These are phyloP conservation scores for Atta cephalotes DNA, from an alignment of 1,140 invertebrate genomes.

Conservation along the genomic window DNA sequence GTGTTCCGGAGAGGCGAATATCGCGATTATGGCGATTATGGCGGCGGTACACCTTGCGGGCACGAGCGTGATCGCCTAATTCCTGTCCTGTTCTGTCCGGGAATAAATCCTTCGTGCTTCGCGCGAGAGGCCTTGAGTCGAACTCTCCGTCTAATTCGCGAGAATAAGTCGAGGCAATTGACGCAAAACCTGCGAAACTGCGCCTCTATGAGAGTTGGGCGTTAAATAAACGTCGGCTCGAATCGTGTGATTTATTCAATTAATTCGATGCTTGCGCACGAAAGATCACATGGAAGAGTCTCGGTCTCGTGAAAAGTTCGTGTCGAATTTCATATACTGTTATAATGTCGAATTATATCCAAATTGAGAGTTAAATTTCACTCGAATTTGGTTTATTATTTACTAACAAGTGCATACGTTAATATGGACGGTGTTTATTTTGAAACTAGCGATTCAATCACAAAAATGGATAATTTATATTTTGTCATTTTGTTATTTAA, in stretches of 20 bases:
- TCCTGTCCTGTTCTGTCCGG: slow-evolving; percentile 20
- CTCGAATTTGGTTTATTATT: no score
- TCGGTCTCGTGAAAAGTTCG: background rate
- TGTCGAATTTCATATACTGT: no score
- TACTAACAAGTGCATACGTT: no score
- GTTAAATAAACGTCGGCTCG: background rate
- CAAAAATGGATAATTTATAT: no score
- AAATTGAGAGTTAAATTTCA: no score
- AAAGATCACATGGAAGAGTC: background rate
- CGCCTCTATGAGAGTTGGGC: background rate
- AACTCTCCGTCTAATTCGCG: slow-evolving; percentile 24
- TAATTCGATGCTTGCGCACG: background rate
- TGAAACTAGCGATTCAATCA: no score
- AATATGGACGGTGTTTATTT: no score
- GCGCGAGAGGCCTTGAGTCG: slow-evolving; percentile 29
- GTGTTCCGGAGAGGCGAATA: slow-evolving; percentile 52
- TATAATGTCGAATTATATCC: no score
- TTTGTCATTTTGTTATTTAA: no score
- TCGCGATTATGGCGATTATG: slow-evolving; percentile 48
- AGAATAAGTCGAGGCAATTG: background rate
- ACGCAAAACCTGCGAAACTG: slow-evolving; percentile 4
- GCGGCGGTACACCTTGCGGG: slow-evolving; percentile 41
- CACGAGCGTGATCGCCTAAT: slow-evolving; percentile 50
- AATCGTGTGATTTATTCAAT: background rate
- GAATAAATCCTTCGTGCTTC: slow-evolving; percentile 40